Evolutionary conservation across 2,888 invertebrate species (phyloP).

Genomic region (Idaea aversata): DNA sequence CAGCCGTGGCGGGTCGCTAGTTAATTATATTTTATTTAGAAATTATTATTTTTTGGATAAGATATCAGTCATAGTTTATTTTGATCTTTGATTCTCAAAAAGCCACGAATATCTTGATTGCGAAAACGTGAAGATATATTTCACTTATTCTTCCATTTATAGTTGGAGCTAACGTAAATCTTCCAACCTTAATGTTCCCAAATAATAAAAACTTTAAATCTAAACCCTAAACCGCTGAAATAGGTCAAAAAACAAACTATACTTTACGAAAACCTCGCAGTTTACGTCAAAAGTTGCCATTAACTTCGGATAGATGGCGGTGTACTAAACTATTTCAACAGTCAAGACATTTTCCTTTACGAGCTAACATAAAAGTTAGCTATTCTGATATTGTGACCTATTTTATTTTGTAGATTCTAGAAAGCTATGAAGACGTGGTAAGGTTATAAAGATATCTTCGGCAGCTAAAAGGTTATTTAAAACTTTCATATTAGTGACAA

Average conservation of each 20-base stretch:
- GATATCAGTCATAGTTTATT: too few species aligned
- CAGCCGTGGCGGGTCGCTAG: too few species aligned
- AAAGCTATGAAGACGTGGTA: conserved; percentile 31
- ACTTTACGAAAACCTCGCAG: conserved; percentile 43
- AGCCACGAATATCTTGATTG: too few species aligned
- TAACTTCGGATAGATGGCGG: conserved; percentile 69
- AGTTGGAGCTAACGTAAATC: neutral
- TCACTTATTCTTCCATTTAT: neutral
- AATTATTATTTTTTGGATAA: too few species aligned
- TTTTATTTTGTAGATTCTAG: conserved; percentile 38
- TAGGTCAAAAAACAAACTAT: conserved; percentile 66
- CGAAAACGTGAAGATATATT: too few species aligned
- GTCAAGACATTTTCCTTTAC: conserved; percentile 43
- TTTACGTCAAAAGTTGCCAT: conserved; percentile 66
- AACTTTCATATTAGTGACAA: too few species aligned
- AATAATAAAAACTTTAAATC: conserved; percentile 23
- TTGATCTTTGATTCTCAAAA: too few species aligned
- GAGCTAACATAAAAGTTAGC: conserved; percentile 44
- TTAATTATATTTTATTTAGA: too few species aligned
- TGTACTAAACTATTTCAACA: conserved; percentile 51
- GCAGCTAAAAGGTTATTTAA: too few species aligned
- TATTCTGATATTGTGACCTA: conserved; percentile 51
- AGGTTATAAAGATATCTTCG: conserved; percentile 40
- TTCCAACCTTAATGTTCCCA: conserved; percentile 13
- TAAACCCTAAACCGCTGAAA: conserved; percentile 52